Conservation (phyloP, 2,113 vertebrate species). For the Sphyrna mokarran region DNA sequence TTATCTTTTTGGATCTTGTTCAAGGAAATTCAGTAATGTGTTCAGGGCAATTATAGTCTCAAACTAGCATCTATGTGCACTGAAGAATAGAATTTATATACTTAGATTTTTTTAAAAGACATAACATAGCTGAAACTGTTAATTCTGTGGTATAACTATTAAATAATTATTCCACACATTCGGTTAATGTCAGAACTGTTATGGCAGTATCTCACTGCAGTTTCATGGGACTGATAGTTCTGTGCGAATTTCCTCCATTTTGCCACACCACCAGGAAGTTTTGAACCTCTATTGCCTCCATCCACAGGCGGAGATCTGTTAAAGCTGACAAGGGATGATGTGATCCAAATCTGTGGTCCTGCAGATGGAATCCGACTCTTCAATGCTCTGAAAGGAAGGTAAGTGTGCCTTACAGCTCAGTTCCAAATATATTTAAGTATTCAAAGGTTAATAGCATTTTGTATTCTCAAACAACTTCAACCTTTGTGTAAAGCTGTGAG, state of each 20-base stretch:
- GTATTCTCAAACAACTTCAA: not conserved
- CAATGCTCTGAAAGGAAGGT: conserved; percentile 90
- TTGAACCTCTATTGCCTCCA: not conserved
- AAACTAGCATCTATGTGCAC: not conserved
- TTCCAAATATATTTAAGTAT: not conserved
- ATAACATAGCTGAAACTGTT: not conserved
- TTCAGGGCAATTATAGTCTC: not conserved
- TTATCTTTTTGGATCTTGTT: not conserved
- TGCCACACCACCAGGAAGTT: not conserved
- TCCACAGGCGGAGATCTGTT: conserved; percentile 80
- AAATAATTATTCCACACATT: not conserved
- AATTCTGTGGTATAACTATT: not conserved
- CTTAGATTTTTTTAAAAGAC: not conserved
- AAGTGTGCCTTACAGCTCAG: not conserved
- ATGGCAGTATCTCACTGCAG: not conserved
- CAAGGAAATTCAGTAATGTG: not conserved
- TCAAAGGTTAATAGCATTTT: not conserved
- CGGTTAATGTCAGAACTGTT: not conserved
- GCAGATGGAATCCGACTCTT: conserved; percentile 93
- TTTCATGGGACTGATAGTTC: not conserved
- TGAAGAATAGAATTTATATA: not conserved
- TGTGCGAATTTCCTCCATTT: not conserved
- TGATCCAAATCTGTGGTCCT: conserved; percentile 97
- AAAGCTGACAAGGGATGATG: conserved; percentile 90
- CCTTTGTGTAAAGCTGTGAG: not conserved